Conservation (phyloP, 2,888 invertebrate species). For the Ectemnius cavifrons region DNA sequence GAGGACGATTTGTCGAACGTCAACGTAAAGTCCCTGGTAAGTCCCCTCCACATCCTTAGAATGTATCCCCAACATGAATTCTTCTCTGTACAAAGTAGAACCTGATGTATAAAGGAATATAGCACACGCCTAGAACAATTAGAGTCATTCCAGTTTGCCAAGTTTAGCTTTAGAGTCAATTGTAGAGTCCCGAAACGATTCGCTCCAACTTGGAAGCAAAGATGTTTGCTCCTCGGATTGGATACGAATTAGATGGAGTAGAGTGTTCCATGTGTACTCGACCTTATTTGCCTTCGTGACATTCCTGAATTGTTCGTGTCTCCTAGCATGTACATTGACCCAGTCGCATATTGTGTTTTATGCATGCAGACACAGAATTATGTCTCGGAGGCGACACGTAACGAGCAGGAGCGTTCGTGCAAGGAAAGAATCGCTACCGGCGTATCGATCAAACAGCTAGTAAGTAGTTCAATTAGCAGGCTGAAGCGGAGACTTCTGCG, state of each 20-base stretch:
- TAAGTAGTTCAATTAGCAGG: slow-evolving; percentile 68
- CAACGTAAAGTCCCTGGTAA: slow-evolving; percentile 83
- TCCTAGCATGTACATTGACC: slow-evolving; percentile 45
- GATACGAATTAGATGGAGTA: too few relatives aligned
- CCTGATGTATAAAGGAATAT: too few relatives aligned
- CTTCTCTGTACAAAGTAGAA: too few relatives aligned
- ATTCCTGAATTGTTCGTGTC: too few relatives aligned
- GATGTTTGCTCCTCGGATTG: too few relatives aligned
- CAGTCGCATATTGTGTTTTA: slow-evolving; percentile 52
- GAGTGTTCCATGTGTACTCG: too few relatives aligned
- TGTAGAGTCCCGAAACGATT: too few relatives aligned
- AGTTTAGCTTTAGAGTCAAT: too few relatives aligned
- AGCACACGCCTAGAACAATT: too few relatives aligned
- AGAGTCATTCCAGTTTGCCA: too few relatives aligned
- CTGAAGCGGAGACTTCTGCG: slow-evolving; percentile 14
- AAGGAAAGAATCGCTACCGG: slow-evolving; percentile 78
- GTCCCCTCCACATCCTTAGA: slow-evolving; percentile 64
- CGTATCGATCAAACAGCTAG: slow-evolving; percentile 79
- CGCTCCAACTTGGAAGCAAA: too few relatives aligned
- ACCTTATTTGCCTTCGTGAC: too few relatives aligned
- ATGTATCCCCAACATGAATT: background rate
- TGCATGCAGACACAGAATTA: slow-evolving; percentile 77
- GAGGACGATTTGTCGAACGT: slow-evolving; percentile 82
- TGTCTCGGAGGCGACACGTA: slow-evolving; percentile 75
- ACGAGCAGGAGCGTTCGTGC: slow-evolving; percentile 73